Base-by-base conservation (phyloP, 2,888 invertebrate species). In the Aromia moschata region DNA sequence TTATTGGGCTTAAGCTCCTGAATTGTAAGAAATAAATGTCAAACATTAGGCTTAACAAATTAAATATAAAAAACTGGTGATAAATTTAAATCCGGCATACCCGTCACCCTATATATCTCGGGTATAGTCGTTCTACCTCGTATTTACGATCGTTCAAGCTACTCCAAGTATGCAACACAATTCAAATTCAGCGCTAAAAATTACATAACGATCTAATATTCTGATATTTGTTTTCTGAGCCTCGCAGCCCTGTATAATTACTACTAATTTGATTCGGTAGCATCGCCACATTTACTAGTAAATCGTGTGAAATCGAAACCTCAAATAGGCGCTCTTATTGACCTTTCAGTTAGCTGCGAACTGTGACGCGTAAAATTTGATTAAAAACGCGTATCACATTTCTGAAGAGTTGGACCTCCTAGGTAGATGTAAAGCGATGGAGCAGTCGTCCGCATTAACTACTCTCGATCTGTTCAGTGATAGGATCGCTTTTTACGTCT, bases 331-430 rank as follows among this genome's bases (percentile, higher is more conserved):
- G 18, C 49, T 55, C 46, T 64, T 60, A 65, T 58, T 69, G 65
- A 65, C 68, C 66, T 68, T 64, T 68, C 45, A 55, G 47, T 57
- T 57, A 57, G 60, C 56, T 63, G 58, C 57, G 70, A 77, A 75
- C 77, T 77, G 74, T 75, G 74, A 77, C 70, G 77, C 75, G 79
- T 79, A 74, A 78, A 79, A 79, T 78, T 79, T 76, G 78, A 79
- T 79, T 77, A 78, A 76, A 74, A 71, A 71, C 75, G 74, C 70
- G 69, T 79, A 77, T 79, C 77, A 65, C 72, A 73, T 79, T 78
- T 75, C 79, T 78, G 78, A 79, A 73, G 68, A 63, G 70, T 61
- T 62, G 74, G 79, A 79, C 79, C 80, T 78, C 79, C 78, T 69
- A 74, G 65, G 73, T 71, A 62, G 77, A 72, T 70, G 70, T 68